Percentiles rank a stretch among this genome's conserved stretches.
phyloP scores from a whole-genome alignment of 2,113 vertebrate species.

The Hippocampus comes region DNA sequence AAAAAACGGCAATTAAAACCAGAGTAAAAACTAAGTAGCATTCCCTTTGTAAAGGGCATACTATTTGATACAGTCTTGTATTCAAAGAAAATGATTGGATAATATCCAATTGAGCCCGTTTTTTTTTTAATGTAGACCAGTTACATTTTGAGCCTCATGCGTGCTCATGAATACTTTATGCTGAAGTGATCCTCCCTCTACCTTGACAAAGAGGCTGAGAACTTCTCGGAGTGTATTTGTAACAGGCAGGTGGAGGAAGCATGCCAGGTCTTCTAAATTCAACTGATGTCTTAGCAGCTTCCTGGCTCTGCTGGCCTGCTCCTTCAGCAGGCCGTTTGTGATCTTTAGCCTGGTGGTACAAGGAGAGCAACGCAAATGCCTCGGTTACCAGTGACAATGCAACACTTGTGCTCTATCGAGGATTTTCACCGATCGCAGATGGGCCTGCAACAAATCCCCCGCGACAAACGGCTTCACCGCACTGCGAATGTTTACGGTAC shows the following conservation, averaged over 20 bases:
- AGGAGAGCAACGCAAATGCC: not conserved
- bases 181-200: slow-evolving; percentile 36
- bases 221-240: slow-evolving; percentile 77
- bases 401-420: no score
- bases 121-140: no score
- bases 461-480: no score
- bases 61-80: no score
- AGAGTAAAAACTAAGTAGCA: no score
- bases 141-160: not conserved
- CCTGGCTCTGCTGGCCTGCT: slow-evolving; percentile 68
- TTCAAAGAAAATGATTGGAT: no score
- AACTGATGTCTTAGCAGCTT: slow-evolving; percentile 63
- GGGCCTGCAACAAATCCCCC: no score
- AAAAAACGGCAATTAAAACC: no score
- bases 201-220: slow-evolving; percentile 85
- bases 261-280: slow-evolving; percentile 75
- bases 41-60: no score
- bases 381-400: not conserved
- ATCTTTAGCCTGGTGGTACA: slow-evolving; percentile 75
- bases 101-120: no score
- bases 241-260: slow-evolving; percentile 75
- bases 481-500: no score
- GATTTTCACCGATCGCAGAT: no score
- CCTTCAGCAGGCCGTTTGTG: slow-evolving; percentile 72
- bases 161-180: not conserved